A percentile compares a stretch with the other conserved stretches of the same genome.
Evolutionary conservation across 1,140 invertebrate species (phyloP).

Genomic region (Anastrepha obliqua): DNA sequence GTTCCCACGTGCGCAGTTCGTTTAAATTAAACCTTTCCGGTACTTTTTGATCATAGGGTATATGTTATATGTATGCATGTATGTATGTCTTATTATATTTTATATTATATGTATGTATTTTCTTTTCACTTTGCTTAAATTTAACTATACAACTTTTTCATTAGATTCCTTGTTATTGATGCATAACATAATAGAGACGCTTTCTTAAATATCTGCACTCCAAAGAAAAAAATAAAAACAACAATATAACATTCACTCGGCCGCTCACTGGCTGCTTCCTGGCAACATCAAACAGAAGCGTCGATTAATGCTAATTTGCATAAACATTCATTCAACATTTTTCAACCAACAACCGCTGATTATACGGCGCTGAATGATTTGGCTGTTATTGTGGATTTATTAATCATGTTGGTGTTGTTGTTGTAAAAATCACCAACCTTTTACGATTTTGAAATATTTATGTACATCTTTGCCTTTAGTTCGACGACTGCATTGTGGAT

Average conservation of each 20-base stretch:
- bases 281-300: constrained; percentile 70
- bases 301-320: constrained; percentile 73
- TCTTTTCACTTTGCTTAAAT: too few relatives aligned
- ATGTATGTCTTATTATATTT: too few relatives aligned
- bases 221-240: neutral
- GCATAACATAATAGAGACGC: too few relatives aligned
- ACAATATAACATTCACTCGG: too few relatives aligned
- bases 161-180: too few relatives aligned
- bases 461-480: neutral
- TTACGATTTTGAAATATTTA: neutral
- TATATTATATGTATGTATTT: too few relatives aligned
- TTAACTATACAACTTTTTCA: too few relatives aligned
- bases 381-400: constrained; percentile 18
- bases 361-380: neutral
- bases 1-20: too few relatives aligned
- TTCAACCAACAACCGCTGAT: constrained; percentile 56
- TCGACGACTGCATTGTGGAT: constrained; percentile 3
- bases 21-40: too few relatives aligned
- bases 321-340: constrained; percentile 73
- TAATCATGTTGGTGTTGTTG: neutral
- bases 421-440: neutral
- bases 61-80: too few relatives aligned
- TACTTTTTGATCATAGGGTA: too few relatives aligned
- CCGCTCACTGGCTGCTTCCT: neutral
- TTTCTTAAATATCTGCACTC: too few relatives aligned